Conservation (phyloP, 1,140 invertebrate species). For the Drosophila baimaii region DNA sequence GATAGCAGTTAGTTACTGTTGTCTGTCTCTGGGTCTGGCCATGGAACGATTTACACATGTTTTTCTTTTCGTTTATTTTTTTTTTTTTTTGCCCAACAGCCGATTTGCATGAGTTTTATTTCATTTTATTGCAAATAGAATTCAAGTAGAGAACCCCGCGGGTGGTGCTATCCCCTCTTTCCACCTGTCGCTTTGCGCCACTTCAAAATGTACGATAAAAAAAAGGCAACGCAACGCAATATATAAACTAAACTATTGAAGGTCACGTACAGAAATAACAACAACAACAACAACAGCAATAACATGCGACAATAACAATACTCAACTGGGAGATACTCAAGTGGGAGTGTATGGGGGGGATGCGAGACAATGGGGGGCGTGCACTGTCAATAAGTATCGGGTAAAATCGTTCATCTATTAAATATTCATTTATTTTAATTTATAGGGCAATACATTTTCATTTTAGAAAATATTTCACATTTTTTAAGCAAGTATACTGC, state of each 20-base stretch:
- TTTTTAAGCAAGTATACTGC: background rate
- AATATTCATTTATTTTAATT: background rate
- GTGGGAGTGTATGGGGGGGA: conserved; percentile 11
- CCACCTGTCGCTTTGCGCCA: conserved; percentile 27
- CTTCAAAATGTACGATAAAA: conserved; percentile 75
- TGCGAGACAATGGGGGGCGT: conserved; percentile 11
- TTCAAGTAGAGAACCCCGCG: conserved; percentile 46
- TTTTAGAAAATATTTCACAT: background rate
- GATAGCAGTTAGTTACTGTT: conserved; percentile 36
- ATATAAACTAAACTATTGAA: conserved; percentile 69
- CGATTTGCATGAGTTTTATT: conserved; percentile 59
- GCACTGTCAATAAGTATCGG: conserved; percentile 5
- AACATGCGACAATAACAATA: conserved; percentile 53
- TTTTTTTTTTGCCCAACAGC: conserved; percentile 22
- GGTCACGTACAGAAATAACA: conserved; percentile 72
- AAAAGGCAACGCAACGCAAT: conserved; percentile 75
- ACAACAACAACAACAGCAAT: conserved; percentile 52
- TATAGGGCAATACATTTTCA: background rate
- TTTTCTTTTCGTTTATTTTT: too few relatives aligned
- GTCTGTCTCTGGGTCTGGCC: conserved; percentile 45
- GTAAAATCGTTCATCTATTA: background rate
- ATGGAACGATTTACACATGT: conserved; percentile 52
- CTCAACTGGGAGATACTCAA: conserved; percentile 24
- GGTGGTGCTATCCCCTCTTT: conserved; percentile 4
- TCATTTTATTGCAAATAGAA: conserved; percentile 60